Conservation (phyloP, 2,797 vertebrate species). For the Falco columbarius region DNA sequence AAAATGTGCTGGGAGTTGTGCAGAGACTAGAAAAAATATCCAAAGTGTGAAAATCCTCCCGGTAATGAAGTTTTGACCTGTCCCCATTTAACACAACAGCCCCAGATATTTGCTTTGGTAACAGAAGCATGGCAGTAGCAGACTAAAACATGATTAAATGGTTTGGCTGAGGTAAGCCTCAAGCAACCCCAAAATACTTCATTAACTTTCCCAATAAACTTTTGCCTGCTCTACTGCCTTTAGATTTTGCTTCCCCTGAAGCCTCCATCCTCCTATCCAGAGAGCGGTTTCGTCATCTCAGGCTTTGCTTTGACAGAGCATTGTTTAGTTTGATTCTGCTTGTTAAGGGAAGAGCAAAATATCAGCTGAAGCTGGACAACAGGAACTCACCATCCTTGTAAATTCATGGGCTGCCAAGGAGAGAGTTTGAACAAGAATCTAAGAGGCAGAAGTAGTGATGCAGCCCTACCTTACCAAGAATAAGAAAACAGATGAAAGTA, state of each 20-base stretch:
- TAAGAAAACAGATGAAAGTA: neutral
- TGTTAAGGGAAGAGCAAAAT: neutral
- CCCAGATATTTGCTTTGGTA: constrained; percentile 25
- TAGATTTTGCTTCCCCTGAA: neutral
- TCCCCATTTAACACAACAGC: constrained; percentile 14
- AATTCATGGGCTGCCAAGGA: neutral
- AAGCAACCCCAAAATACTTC: neutral
- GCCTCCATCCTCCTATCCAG: neutral
- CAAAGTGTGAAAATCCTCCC: constrained; percentile 40
- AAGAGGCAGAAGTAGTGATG: neutral
- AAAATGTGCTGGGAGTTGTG: neutral
- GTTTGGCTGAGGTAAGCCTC: neutral
- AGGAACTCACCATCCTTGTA: neutral
- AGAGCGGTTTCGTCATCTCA: neutral
- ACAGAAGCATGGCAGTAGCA: neutral
- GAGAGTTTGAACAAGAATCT: neutral
- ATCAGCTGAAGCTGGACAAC: neutral
- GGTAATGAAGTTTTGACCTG: constrained; percentile 1
- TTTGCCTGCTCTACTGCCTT: neutral
- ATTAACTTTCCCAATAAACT: neutral
- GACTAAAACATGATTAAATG: neutral
- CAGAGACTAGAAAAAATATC: constrained; percentile 12
- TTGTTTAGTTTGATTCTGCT: neutral
- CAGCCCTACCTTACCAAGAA: neutral
- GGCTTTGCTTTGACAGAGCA: neutral